These are phyloP conservation scores for Andricus grossulariae DNA, from an alignment of 1,140 invertebrate species.

Conservation along the genomic window DNA sequence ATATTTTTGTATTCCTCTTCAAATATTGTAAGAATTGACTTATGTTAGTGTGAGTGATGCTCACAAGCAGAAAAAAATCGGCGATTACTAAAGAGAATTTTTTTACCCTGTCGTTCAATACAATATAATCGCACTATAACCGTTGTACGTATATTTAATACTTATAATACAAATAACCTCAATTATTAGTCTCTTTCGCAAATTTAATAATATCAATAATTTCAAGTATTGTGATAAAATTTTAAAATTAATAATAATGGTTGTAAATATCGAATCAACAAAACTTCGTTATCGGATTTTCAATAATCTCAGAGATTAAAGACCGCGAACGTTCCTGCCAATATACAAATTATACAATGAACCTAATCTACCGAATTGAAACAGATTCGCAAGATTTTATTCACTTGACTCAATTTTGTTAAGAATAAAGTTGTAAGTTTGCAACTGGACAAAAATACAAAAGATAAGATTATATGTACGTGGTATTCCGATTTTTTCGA, in stretches of 20 bases:
- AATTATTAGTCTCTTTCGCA: constrained; percentile 51
- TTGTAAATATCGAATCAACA: constrained; percentile 47
- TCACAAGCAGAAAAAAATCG: constrained; percentile 64
- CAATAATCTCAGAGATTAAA: constrained; percentile 42
- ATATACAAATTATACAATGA: background rate
- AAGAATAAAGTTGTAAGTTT: too few relatives aligned
- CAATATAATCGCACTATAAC: constrained; percentile 67
- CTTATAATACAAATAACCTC: constrained; percentile 59
- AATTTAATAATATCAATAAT: constrained; percentile 58
- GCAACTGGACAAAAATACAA: background rate
- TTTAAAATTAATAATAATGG: constrained; percentile 43
- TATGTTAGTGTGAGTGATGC: constrained; percentile 39
- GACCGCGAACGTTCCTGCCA: background rate
- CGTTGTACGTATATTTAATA: constrained; percentile 58
- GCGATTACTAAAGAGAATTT: constrained; percentile 61
- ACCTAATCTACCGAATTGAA: constrained; percentile 10
- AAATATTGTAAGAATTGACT: constrained; percentile 27
- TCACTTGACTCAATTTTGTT: too few relatives aligned
- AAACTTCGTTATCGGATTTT: constrained; percentile 44
- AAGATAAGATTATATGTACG: constrained; percentile 8
- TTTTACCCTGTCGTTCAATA: constrained; percentile 74
- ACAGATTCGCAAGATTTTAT: background rate
- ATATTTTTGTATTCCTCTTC: constrained; percentile 28
- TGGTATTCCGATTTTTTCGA: constrained; percentile 29
- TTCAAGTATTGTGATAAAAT: constrained; percentile 41